Base-by-base conservation (phyloP, 2,113 vertebrate species). In the Chrysemys picta region DNA sequence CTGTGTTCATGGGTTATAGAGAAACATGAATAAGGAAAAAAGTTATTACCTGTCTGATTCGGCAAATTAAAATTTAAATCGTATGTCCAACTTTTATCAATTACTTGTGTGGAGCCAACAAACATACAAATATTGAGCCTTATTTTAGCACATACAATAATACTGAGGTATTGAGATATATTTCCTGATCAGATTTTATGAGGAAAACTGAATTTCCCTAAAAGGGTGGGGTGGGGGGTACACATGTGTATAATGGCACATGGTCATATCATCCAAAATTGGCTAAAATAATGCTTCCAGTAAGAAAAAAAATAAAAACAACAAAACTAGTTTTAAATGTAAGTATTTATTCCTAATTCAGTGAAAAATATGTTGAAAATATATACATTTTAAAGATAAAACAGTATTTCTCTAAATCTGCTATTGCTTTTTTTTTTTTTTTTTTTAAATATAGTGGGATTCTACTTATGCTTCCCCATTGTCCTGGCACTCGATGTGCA, bases 21-120 rank as follows among this genome's bases (percentile, higher is more conserved):
- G 79, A 95, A 95, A 95, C 62, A 84, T 78, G 78, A 96, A 78
- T 87, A 92, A 96, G 95, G 62, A 14, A 49, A 93, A 76, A 96
- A 88, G 82, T 87, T 94, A 90, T 42, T 75, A 93, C 25, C 49
- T 89, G 83, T 83, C n/a, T 78, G 82, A 59, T 94, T 79, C 87
- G 42, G 72, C 49, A 95, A 97, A 90, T 56, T 93, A 91, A 72
- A 93, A 94, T 96, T 95, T 93, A 96, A 88, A 93, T n/a, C 0
- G 38, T 54, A 82, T 11, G 16, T 47, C n/a, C 10, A 19, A 42
- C n/a, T 38, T 1, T 17, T 96, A 87, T 94, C 84, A 57, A 72
- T 96, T 90, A 69, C 27, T 75, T 75, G 52, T 35, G 47, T 75
- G 31, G 91, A 96, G 89, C 53, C 57, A 93, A 80, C 89, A 88